These are phyloP conservation scores for Thinocorus orbignyianus DNA, from an alignment of 2,113 vertebrate species.

Conservation along the genomic window DNA sequence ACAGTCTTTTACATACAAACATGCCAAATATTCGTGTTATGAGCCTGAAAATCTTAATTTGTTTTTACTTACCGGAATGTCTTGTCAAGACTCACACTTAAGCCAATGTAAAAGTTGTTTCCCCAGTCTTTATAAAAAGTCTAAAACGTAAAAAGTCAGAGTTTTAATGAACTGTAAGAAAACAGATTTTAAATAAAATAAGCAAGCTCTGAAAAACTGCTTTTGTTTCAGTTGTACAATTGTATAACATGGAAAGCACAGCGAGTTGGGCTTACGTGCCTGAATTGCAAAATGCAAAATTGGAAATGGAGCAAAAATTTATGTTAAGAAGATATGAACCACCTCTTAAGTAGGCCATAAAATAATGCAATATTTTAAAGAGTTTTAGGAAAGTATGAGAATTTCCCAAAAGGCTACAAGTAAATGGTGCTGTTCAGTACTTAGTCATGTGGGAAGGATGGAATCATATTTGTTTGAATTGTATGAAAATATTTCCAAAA, in stretches of 20 bases:
- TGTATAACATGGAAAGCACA: not conserved
- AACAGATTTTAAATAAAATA: not conserved
- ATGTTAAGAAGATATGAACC: not conserved
- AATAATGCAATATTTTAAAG: not conserved
- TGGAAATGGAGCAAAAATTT: not conserved
- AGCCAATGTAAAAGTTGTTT: constrained; percentile 84
- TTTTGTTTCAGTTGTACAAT: not conserved
- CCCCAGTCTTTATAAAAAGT: constrained; percentile 61
- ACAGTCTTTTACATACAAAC: not conserved
- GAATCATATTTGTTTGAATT: not conserved
- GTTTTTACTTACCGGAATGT: constrained; percentile 84
- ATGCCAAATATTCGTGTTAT: not conserved
- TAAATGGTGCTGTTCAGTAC: not conserved
- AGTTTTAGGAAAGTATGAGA: not conserved
- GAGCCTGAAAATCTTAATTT: not conserved
- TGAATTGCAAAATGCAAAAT: not conserved
- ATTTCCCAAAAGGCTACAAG: not conserved
- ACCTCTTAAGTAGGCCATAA: not conserved
- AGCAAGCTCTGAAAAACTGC: not conserved
- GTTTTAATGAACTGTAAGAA: not conserved
- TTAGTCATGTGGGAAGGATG: not conserved
- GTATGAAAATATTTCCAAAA: not conserved
- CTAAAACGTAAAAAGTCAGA: constrained; percentile 59
- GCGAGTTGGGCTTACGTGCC: not conserved
- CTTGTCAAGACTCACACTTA: constrained; percentile 87